Conservation (phyloP, 2,888 invertebrate species). For the Scaptomyza parva region DNA sequence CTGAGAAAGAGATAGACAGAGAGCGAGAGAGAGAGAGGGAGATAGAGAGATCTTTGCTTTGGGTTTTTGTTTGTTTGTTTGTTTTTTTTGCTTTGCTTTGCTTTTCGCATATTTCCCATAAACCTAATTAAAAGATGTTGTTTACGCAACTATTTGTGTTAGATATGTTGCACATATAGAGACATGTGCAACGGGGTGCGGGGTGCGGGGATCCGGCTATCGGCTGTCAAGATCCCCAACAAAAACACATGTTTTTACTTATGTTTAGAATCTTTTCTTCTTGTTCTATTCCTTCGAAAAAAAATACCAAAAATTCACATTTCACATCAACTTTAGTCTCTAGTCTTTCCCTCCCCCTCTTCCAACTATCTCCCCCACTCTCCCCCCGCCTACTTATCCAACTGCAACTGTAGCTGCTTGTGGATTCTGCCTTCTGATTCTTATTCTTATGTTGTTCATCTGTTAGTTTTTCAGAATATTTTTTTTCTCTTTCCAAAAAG, state of each 20-base stretch:
- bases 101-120: constrained; percentile 75
- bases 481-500: constrained; percentile 2
- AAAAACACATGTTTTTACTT: constrained; percentile 38
- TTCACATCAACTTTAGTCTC: constrained; percentile 33
- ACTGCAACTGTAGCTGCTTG: background rate
- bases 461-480: background rate
- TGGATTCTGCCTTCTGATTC: background rate
- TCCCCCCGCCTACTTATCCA: background rate
- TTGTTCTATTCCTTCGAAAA: constrained; percentile 31
- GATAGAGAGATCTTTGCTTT: constrained; percentile 9
- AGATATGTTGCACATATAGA: constrained; percentile 50
- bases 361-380: background rate
- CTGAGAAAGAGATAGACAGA: background rate
- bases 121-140: constrained; percentile 73
- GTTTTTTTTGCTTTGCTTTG: constrained; percentile 28
- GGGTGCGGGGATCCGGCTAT: background rate
- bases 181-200: background rate
- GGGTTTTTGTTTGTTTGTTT: constrained; percentile 27
- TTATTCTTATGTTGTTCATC: constrained; percentile 3
- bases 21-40: background rate
- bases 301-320: constrained; percentile 20
- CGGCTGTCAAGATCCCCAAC: background rate
- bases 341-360: background rate
- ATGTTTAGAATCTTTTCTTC: constrained; percentile 16
- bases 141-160: constrained; percentile 74